phyloP scores from a whole-genome alignment of 2,888 invertebrate genomes.

The Sphaerophoria rueppellii region DNA sequence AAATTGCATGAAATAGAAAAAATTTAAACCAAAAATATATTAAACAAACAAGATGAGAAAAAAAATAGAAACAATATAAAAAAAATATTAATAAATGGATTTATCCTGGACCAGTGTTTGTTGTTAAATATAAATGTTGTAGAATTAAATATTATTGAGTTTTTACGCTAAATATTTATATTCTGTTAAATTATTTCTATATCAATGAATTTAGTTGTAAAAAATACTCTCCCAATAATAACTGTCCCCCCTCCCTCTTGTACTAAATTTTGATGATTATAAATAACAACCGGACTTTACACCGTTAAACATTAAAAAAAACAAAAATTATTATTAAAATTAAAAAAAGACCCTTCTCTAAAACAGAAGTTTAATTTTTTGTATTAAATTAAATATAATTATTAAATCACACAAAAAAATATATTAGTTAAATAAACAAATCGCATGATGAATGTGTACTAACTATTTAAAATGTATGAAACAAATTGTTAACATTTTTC shows the following conservation, averaged over 20 bases:
- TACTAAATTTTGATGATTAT: constrained; percentile 28
- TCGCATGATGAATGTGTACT: constrained; percentile 72
- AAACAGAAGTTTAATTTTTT: constrained; percentile 34
- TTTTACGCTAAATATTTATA: constrained; percentile 59
- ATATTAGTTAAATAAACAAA: constrained; percentile 37
- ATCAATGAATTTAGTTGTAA: constrained; percentile 32
- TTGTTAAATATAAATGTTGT: constrained; percentile 69
- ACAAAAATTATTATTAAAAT: background rate
- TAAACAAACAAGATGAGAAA: constrained; percentile 28
- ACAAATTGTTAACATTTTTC: constrained; percentile 73
- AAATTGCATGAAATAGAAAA: constrained; percentile 58
- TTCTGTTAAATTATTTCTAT: constrained; percentile 55
- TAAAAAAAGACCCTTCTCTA: constrained; percentile 33
- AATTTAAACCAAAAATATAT: constrained; percentile 40
- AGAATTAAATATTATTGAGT: constrained; percentile 20
- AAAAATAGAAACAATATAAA: constrained; percentile 38
- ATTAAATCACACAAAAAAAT: constrained; percentile 15
- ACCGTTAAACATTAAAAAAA: constrained; percentile 59
- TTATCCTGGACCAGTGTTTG: constrained; percentile 72
- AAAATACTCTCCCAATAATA: background rate
- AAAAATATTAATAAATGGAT: constrained; percentile 61
- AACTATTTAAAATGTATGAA: constrained; percentile 72
- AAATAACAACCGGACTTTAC: constrained; percentile 68
- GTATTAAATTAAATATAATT: constrained; percentile 27
- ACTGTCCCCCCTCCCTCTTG: background rate